Evolutionary conservation across 2,113 vertebrate genomes (phyloP).

Genomic region (Willisornis vidua): DNA sequence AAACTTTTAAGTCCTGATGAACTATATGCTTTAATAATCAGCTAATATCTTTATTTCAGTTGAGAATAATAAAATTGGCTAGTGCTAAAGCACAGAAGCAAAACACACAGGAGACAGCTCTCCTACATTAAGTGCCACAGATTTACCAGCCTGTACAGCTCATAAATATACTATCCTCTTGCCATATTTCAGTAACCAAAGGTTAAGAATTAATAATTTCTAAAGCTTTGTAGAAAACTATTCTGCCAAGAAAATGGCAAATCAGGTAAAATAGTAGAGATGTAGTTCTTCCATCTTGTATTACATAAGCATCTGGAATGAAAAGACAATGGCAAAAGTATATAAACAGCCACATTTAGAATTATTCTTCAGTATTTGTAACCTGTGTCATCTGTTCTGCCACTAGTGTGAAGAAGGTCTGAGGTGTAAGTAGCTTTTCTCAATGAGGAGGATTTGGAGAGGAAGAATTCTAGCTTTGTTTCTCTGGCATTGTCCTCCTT

Average conservation of each 20-base stretch:
- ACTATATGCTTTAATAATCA: background rate
- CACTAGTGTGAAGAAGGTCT: background rate
- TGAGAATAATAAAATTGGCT: background rate
- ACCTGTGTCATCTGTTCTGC: background rate
- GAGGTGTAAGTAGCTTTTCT: background rate
- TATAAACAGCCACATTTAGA: background rate
- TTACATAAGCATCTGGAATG: background rate
- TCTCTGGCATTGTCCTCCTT: background rate
- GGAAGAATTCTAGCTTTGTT: background rate
- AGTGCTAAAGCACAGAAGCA: background rate
- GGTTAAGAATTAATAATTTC: background rate
- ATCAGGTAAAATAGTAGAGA: background rate
- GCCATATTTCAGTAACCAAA: background rate
- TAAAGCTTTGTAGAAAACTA: background rate
- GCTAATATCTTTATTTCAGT: background rate
- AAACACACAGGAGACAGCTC: background rate
- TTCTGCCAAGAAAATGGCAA: background rate
- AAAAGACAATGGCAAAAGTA: background rate
- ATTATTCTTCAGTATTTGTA: background rate
- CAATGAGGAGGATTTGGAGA: background rate
- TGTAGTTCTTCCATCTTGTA: background rate
- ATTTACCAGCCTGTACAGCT: background rate
- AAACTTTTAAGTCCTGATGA: background rate
- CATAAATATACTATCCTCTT: background rate
- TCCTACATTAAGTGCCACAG: background rate